Conservation (phyloP, 2,113 vertebrate genomes). For the Leucopsar rothschildi region DNA sequence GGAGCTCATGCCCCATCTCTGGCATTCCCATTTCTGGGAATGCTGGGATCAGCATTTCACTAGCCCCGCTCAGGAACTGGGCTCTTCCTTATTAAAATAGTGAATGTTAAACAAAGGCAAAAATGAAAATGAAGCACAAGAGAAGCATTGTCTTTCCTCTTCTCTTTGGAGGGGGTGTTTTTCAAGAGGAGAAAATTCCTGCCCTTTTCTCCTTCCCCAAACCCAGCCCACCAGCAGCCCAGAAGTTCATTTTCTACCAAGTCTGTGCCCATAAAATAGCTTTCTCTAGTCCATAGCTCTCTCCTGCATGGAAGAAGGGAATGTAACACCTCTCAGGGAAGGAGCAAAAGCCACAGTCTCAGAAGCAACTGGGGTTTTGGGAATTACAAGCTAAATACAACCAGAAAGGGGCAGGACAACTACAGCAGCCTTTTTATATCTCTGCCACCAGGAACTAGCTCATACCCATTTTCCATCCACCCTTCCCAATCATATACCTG, state of each 20-base stretch:
- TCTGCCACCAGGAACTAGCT: not conserved
- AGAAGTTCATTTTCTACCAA: not conserved
- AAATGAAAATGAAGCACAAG: not conserved
- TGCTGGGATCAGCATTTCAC: not conserved
- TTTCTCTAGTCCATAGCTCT: not conserved
- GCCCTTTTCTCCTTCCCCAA: not conserved
- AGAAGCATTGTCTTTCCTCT: not conserved
- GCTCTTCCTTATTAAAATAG: not conserved
- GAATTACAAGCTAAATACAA: not conserved
- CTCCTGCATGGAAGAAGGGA: not conserved
- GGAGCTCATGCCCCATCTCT: not conserved
- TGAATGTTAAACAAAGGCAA: not conserved
- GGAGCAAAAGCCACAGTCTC: not conserved
- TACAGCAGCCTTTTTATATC: not conserved
- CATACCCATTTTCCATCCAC: not conserved
- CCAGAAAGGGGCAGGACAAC: not conserved
- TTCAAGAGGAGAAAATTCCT: not conserved
- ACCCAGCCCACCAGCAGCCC: not conserved
- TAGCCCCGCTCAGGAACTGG: fast-evolving
- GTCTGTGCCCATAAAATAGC: not conserved
- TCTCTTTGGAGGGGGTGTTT: not conserved
- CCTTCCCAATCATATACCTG: not conserved
- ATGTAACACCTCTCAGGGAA: not conserved
- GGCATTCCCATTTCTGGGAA: not conserved
- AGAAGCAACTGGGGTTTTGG: not conserved